A percentile compares a stretch with the other conserved stretches of the same genome.
Evolutionary conservation across 2,113 vertebrate genomes (phyloP).

Genomic region (Tricholaema leucomelas): DNA sequence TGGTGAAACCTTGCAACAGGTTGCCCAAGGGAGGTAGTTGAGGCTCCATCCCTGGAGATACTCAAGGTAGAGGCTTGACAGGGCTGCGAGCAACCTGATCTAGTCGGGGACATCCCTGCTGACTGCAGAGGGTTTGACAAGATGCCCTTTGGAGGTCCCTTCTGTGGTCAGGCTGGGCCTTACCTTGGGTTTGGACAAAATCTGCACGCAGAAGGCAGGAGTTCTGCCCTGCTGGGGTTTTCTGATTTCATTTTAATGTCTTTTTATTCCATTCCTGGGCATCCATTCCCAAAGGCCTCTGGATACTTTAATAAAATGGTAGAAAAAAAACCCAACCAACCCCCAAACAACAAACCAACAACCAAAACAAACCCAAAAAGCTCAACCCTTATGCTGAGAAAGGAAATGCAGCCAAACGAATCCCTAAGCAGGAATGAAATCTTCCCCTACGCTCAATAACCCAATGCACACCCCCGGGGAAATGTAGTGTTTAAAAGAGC

Average conservation of each 20-base stretch:
- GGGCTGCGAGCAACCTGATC: too few species aligned
- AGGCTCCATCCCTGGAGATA: too few species aligned
- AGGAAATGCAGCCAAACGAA: conserved; percentile 16
- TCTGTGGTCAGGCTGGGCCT: not conserved
- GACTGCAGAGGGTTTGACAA: too few species aligned
- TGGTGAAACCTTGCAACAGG: too few species aligned
- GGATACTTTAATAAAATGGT: conserved; percentile 9
- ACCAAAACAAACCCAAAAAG: too few species aligned
- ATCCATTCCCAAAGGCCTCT: conserved; percentile 14
- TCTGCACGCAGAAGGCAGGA: not conserved
- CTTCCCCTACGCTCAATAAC: not conserved
- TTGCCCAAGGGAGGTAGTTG: too few species aligned
- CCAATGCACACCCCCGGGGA: not conserved
- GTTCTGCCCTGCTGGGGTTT: not conserved
- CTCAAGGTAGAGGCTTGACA: too few species aligned
- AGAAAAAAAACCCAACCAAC: not conserved
- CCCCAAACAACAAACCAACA: too few species aligned
- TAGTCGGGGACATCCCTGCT: too few species aligned
- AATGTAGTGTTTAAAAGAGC: not conserved
- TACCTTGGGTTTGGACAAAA: not conserved
- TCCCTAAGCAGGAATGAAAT: not conserved
- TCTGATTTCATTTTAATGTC: not conserved
- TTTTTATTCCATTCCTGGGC: not conserved
- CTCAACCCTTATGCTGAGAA: not conserved
- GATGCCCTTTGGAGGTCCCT: too few species aligned